Evolutionary conservation across 2,113 vertebrate species (phyloP).

Genomic region (Paradoxurus hermaphroditus): DNA sequence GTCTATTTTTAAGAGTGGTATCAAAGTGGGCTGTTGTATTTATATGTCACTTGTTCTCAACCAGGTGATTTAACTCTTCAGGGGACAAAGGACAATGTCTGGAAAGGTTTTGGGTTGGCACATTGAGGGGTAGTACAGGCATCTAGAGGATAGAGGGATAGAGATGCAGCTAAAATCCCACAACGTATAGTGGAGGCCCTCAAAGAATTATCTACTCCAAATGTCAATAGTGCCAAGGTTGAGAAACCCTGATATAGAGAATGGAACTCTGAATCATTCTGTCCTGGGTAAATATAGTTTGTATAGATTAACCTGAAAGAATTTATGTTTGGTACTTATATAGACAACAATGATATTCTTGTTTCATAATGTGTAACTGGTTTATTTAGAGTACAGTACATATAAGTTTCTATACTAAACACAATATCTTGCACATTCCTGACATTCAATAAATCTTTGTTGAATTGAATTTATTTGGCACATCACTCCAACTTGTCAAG

Average conservation of each 20-base stretch:
- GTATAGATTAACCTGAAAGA: neutral
- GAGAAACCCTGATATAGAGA: neutral
- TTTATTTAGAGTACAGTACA: neutral
- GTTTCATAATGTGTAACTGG: neutral
- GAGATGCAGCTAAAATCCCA: neutral
- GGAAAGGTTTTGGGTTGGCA: neutral
- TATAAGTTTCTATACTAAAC: neutral
- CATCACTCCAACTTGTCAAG: neutral
- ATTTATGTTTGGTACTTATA: neutral
- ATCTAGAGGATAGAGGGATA: accelerated
- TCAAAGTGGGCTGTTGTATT: neutral
- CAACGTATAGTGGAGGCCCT: neutral
- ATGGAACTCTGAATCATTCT: neutral
- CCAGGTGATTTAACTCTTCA: neutral
- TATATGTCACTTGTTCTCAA: neutral
- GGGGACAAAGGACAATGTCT: neutral
- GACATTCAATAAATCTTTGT: conserved; percentile 1
- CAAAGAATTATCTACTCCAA: neutral
- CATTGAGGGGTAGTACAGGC: neutral
- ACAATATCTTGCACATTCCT: neutral
- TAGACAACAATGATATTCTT: neutral
- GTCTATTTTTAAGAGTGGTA: neutral
- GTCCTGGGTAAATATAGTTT: neutral
- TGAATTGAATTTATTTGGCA: conserved; percentile 44
- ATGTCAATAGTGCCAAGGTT: neutral